These are phyloP conservation scores for Alcedo quadribrachys DNA, from an alignment of 2,797 vertebrate genomes.

Conservation along the genomic window DNA sequence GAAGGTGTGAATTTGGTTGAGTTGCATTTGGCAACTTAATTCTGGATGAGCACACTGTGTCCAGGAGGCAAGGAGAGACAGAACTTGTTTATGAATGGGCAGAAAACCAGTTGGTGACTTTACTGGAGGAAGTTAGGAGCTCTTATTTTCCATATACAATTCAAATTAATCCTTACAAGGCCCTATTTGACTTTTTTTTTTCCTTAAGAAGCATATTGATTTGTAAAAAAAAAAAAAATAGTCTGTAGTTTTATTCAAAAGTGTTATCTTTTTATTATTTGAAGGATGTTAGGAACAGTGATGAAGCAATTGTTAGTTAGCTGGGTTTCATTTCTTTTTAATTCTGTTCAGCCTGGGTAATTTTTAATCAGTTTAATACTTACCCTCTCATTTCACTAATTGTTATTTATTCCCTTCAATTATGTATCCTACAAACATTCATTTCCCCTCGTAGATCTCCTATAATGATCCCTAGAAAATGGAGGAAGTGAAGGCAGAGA, in stretches of 20 bases:
- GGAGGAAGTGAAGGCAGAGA: neutral
- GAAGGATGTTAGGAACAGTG: neutral
- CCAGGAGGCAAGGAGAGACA: neutral
- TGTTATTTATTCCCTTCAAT: neutral
- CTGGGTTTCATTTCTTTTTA: constrained; percentile 1
- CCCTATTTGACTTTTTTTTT: neutral
- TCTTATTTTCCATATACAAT: neutral
- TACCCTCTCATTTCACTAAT: neutral
- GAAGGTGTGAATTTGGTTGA: constrained; percentile 25
- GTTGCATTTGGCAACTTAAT: neutral
- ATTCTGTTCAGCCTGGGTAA: neutral
- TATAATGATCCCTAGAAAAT: neutral
- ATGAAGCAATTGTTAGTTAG: neutral
- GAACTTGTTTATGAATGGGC: neutral
- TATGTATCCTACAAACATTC: neutral
- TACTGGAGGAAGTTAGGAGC: neutral
- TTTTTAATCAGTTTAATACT: constrained; percentile 8
- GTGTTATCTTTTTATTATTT: neutral
- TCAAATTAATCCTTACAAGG: neutral
- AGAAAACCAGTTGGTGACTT: neutral
- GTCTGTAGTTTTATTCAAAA: neutral
- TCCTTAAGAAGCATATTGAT: neutral
- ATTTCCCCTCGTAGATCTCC: neutral
- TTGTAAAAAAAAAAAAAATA: neutral
- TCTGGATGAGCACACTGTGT: neutral